These are phyloP conservation scores for Penaeus monodon DNA, from an alignment of 2,888 invertebrate species.

Conservation along the genomic window DNA sequence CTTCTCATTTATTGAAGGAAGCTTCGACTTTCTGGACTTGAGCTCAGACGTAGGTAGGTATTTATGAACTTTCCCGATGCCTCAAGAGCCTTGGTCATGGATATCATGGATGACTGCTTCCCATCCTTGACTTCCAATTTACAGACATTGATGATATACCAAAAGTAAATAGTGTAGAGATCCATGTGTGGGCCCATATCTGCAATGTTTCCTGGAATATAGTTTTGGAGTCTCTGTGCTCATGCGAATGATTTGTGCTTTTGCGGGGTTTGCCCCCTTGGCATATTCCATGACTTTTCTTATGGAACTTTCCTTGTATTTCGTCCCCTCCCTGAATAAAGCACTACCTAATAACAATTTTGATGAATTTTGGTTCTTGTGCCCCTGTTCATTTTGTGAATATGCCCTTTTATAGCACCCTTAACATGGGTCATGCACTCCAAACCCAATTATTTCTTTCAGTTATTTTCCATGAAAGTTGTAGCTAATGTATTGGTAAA, in stretches of 20 bases:
- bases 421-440: constrained; percentile 8
- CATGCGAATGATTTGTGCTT: constrained; percentile 47
- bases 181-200: constrained; percentile 28
- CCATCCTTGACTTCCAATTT: background rate
- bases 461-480: constrained; percentile 32
- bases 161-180: constrained; percentile 50
- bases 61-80: constrained; percentile 36
- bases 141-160: constrained; percentile 37
- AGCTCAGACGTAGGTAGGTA: constrained; percentile 27
- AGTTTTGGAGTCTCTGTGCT: constrained; percentile 32
- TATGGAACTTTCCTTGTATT: constrained; percentile 13
- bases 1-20: constrained; percentile 8
- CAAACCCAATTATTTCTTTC: constrained; percentile 3
- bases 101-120: constrained; percentile 1
- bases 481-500: constrained; percentile 32
- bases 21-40: constrained; percentile 5
- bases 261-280: background rate
- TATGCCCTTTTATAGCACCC: background rate
- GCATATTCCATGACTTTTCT: constrained; percentile 7
- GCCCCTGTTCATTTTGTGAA: background rate
- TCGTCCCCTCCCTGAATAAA: constrained; percentile 14
- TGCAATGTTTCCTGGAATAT: constrained; percentile 43
- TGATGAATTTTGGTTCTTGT: constrained; percentile 18
- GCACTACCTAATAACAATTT: constrained; percentile 10
- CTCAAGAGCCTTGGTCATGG: constrained; percentile 34